Conservation (phyloP, 2,113 vertebrate genomes). For the Platysteira castanea region DNA sequence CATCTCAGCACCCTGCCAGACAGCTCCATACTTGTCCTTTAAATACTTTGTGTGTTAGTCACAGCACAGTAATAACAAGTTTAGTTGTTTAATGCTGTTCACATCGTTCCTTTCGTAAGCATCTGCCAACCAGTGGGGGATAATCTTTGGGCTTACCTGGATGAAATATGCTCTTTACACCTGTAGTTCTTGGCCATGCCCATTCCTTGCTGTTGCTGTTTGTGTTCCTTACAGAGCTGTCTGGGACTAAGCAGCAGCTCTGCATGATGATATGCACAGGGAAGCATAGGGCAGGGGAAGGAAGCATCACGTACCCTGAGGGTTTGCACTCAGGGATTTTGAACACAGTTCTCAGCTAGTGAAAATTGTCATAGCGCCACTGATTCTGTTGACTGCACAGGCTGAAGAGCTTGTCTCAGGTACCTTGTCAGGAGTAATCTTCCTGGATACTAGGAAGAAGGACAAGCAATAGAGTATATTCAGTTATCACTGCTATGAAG, state of each 20-base stretch:
- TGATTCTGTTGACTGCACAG: not conserved
- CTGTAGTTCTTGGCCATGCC: not conserved
- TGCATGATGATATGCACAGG: not conserved
- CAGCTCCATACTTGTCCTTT: not conserved
- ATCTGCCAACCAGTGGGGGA: not conserved
- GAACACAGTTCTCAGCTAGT: not conserved
- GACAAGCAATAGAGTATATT: not conserved
- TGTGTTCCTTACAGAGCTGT: not conserved
- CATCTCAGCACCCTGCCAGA: not conserved
- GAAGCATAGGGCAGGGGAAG: not conserved
- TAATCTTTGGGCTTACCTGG: not conserved
- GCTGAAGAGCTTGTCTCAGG: not conserved
- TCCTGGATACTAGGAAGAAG: not conserved
- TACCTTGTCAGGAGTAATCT: not conserved
- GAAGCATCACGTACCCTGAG: accelerated
- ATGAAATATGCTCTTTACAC: not conserved
- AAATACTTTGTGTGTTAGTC: not conserved
- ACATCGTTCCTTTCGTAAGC: not conserved
- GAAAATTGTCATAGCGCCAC: not conserved
- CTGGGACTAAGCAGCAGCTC: not conserved
- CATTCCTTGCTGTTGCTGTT: not conserved
- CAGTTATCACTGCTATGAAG: not conserved
- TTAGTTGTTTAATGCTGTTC: not conserved
- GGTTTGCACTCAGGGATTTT: not conserved
- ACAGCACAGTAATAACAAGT: not conserved